These are phyloP conservation scores for Drosophila sucinea DNA, from an alignment of 1,140 invertebrate species.

Conservation along the genomic window DNA sequence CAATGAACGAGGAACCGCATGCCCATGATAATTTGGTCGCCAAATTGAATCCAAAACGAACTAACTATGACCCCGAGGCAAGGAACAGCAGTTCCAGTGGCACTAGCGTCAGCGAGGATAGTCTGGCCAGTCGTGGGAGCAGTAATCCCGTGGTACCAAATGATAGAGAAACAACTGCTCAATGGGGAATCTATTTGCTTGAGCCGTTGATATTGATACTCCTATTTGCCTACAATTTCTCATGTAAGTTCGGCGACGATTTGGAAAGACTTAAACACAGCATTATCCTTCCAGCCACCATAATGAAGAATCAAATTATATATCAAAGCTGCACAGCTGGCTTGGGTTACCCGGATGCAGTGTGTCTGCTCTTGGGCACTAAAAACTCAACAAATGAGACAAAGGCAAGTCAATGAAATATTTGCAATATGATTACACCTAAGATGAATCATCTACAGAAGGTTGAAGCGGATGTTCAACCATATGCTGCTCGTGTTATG, in stretches of 20 bases:
- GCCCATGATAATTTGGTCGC: constrained; percentile 60
- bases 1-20: constrained; percentile 64
- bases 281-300: constrained; percentile 79
- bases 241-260: constrained; percentile 51
- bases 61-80: constrained; percentile 4
- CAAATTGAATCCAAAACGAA: constrained; percentile 14
- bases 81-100: constrained; percentile 2
- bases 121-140: not conserved
- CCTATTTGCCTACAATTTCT: constrained; percentile 77
- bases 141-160: not conserved
- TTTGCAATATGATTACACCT: not conserved
- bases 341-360: constrained; percentile 82
- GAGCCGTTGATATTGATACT: constrained; percentile 72
- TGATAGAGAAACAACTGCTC: not conserved
- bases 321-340: constrained; percentile 84
- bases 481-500: constrained; percentile 84
- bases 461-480: constrained; percentile 86
- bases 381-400: constrained; percentile 84
- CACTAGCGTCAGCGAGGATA: constrained; percentile 20
- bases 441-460: constrained; percentile 34
- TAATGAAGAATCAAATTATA: constrained; percentile 84
- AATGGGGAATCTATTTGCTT: constrained; percentile 51
- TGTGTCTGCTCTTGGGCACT: constrained; percentile 84
- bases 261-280: too few species aligned
- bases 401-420: constrained; percentile 30